These are phyloP conservation scores for Polypedilum pembai DNA, from an alignment of 1,140 invertebrate genomes.

Conservation along the genomic window DNA sequence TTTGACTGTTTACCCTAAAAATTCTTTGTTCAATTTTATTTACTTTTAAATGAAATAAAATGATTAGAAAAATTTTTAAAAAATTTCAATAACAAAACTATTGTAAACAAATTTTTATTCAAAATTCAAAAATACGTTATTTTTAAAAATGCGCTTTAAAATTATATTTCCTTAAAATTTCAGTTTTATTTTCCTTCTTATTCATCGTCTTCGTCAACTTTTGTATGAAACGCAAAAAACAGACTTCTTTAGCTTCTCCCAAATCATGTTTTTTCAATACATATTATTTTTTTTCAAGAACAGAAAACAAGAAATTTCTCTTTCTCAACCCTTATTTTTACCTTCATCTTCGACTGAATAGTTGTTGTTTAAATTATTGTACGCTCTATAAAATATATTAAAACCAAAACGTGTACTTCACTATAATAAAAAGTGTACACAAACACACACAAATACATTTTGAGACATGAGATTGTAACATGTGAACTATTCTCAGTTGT, in stretches of 20 bases:
- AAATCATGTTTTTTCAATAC: not conserved
- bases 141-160: too few species aligned
- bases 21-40: too few species aligned
- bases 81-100: too few species aligned
- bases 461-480: constrained; percentile 22
- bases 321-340: not conserved
- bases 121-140: too few species aligned
- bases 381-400: not conserved
- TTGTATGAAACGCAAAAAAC: not conserved
- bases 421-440: not conserved
- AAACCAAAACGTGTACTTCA: constrained; percentile 11
- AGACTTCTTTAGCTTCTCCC: not conserved
- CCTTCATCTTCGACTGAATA: not conserved
- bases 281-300: not conserved
- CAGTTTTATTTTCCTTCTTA: too few species aligned
- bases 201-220: not conserved
- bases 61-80: too few species aligned
- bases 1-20: too few species aligned
- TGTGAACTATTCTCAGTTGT: constrained; percentile 15
- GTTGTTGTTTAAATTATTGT: not conserved
- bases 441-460: not conserved
- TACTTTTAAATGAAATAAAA: too few species aligned
- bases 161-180: too few species aligned
- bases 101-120: too few species aligned
- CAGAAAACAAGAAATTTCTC: not conserved